Conservation (phyloP, 2,888 invertebrate species). For the Drosophila vallismaia region DNA sequence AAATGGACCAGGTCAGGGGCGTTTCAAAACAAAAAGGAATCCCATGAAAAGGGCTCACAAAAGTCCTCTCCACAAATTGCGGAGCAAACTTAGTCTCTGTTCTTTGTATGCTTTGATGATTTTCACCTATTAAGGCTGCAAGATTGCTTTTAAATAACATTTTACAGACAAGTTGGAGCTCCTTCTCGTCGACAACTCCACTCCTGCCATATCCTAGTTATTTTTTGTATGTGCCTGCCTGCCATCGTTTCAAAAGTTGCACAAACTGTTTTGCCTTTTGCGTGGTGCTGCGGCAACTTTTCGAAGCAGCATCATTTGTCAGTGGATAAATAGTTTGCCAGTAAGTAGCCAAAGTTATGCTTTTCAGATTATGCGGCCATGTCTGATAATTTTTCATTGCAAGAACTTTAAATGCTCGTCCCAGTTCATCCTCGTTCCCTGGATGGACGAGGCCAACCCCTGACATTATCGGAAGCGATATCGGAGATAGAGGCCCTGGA, state of each 20-base stretch:
- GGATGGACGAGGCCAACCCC: neutral
- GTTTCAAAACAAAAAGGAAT: neutral
- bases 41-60: neutral
- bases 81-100: neutral
- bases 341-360: slow-evolving; percentile 77
- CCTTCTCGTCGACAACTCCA: neutral
- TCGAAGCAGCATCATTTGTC: slow-evolving; percentile 76
- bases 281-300: slow-evolving; percentile 51
- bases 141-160: neutral
- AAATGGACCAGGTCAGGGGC: slow-evolving; percentile 27
- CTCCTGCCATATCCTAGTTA: slow-evolving; percentile 7
- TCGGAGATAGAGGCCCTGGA: slow-evolving; percentile 10
- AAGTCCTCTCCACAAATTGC: neutral
- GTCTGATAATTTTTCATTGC: slow-evolving; percentile 73
- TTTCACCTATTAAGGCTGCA: no score
- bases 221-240: slow-evolving; percentile 43
- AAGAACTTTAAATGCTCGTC: slow-evolving; percentile 39
- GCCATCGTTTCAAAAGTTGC: slow-evolving; percentile 54
- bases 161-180: neutral
- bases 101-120: neutral
- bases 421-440: neutral
- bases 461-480: slow-evolving; percentile 25
- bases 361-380: slow-evolving; percentile 70
- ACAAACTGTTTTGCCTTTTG: slow-evolving; percentile 76
- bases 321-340: slow-evolving; percentile 77